Conservation (phyloP, 2,113 vertebrate genomes). For the Salvelinus fontinalis region DNA sequence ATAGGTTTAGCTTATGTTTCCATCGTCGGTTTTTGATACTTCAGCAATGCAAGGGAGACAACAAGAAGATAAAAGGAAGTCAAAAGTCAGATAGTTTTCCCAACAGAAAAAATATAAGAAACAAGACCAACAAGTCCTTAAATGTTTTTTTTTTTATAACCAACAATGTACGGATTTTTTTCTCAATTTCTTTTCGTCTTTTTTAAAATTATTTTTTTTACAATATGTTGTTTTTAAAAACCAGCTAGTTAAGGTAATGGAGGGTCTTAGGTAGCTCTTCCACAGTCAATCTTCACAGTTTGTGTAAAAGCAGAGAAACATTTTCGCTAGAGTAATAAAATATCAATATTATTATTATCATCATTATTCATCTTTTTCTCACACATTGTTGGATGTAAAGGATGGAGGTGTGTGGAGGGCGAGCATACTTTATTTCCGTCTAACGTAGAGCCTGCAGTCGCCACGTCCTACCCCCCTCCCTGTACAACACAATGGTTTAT, state of each 20-base stretch:
- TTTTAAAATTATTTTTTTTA: slow-evolving; percentile 51
- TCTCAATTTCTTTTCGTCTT: slow-evolving; percentile 40
- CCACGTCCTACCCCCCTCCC: slow-evolving; percentile 57
- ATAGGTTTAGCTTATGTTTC: slow-evolving; percentile 82
- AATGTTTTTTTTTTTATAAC: slow-evolving; percentile 82
- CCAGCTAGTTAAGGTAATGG: slow-evolving; percentile 85
- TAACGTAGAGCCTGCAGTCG: slow-evolving; percentile 54
- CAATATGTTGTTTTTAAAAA: slow-evolving; percentile 91
- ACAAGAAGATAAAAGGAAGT: slow-evolving; percentile 70
- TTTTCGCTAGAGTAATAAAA: slow-evolving; percentile 96
- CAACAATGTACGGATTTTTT: slow-evolving; percentile 87
- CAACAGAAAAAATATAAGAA: slow-evolving; percentile 67
- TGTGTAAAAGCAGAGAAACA: slow-evolving; percentile 90
- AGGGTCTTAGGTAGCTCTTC: slow-evolving; percentile 85
- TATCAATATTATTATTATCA: slow-evolving; percentile 81
- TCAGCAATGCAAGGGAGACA: slow-evolving; percentile 77
- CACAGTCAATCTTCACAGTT: slow-evolving; percentile 89
- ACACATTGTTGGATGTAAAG: slow-evolving; percentile 83
- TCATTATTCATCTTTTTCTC: slow-evolving; percentile 77
- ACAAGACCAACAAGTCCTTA: slow-evolving; percentile 77
- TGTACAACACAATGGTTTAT: slow-evolving; percentile 61
- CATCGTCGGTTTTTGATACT: slow-evolving; percentile 68
- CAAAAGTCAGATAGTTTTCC: slow-evolving; percentile 87
- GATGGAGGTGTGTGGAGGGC: slow-evolving; percentile 75
- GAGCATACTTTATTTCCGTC: slow-evolving; percentile 18